Evolutionary conservation across 2,797 vertebrate genomes (phyloP).

Genomic region (Helicolenus hilgendorfi): DNA sequence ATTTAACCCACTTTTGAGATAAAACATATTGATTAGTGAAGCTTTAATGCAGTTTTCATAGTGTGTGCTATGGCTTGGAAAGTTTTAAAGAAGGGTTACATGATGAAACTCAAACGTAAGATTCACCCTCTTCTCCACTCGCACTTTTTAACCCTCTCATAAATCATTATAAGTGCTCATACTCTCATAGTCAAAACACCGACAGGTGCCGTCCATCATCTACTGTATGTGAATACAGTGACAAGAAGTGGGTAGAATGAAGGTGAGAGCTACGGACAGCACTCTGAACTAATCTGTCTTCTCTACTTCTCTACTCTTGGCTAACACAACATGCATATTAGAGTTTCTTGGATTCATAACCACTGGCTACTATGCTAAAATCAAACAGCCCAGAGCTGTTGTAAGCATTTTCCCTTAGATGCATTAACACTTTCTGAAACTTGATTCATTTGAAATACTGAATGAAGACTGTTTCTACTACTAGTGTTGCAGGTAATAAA

Average conservation of each 20-base stretch:
- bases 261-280: constrained; percentile 26
- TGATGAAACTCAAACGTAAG: constrained; percentile 1
- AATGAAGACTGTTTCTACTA: not conserved
- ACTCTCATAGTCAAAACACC: constrained; percentile 51
- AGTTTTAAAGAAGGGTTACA: not conserved
- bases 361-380: not conserved
- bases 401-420: not conserved
- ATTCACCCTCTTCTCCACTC: not conserved
- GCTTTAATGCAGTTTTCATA: not conserved
- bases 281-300: constrained; percentile 48
- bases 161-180: constrained; percentile 60
- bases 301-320: not conserved
- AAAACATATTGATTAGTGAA: not conserved
- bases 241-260: constrained; percentile 16
- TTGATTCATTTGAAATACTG: not conserved
- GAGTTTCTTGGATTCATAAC: not conserved
- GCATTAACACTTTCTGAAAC: not conserved
- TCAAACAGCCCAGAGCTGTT: not conserved
- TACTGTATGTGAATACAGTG: constrained; percentile 24
- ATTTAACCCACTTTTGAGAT: not conserved
- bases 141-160: constrained; percentile 44
- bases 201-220: constrained; percentile 74
- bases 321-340: not conserved
- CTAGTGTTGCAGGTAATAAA: no score
- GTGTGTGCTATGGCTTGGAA: not conserved